Evolutionary conservation across 1,140 invertebrate species (phyloP).

Genomic region (Saxidomus purpurata): DNA sequence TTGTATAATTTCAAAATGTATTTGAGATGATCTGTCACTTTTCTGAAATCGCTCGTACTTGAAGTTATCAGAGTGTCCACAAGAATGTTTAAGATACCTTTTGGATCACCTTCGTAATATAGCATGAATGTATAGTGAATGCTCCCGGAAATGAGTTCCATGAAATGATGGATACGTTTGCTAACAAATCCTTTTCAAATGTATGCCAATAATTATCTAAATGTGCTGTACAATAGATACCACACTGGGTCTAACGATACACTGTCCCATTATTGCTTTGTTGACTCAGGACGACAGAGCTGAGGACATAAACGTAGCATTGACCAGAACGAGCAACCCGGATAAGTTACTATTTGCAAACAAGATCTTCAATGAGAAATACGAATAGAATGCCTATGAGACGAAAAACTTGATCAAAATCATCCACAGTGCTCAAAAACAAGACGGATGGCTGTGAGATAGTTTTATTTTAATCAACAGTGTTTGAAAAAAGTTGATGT

Average conservation of each 20-base stretch:
- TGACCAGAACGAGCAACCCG: constrained; percentile 1
- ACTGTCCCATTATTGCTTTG: background rate
- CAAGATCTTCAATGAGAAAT: background rate
- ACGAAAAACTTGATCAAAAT: background rate
- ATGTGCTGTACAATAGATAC: background rate
- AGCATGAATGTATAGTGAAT: no score
- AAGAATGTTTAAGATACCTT: no score
- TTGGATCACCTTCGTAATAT: no score
- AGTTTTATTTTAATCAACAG: background rate
- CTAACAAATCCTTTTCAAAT: background rate
- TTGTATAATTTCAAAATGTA: no score
- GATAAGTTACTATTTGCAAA: background rate
- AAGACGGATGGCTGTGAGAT: background rate
- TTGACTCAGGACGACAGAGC: background rate
- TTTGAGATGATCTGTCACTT: no score
- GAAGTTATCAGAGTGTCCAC: no score
- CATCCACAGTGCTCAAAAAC: background rate
- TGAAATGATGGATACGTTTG: background rate
- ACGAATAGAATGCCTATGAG: background rate
- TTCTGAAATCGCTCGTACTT: no score
- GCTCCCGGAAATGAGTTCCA: no score
- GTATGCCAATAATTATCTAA: background rate
- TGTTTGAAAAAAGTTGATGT: background rate
- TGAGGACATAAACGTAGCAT: background rate
- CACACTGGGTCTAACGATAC: background rate